Evolutionary conservation across 1,140 invertebrate genomes (phyloP).

Genomic region (Diorhabda sublineata): DNA sequence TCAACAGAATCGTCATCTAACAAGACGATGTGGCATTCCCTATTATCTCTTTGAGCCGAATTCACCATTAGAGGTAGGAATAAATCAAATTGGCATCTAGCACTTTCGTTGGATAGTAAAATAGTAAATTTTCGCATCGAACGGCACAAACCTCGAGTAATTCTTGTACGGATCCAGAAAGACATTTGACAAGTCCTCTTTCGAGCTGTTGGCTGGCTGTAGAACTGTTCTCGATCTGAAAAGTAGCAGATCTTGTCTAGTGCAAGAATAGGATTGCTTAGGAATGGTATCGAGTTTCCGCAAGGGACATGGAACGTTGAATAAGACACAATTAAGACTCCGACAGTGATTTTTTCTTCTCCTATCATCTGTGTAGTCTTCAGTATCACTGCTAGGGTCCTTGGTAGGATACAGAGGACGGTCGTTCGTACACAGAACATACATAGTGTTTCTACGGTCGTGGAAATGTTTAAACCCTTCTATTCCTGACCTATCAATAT

Average conservation of each 20-base stretch:
- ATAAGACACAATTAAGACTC: slow-evolving; percentile 75
- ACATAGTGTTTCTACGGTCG: no score
- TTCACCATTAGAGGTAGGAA: slow-evolving; percentile 96
- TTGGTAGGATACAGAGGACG: no score
- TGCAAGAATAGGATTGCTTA: slow-evolving; percentile 52
- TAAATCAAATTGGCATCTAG: slow-evolving; percentile 91
- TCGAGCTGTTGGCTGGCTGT: slow-evolving; percentile 5
- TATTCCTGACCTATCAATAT: no score
- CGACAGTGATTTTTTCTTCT: slow-evolving; percentile 49
- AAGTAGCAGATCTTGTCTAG: slow-evolving; percentile 49
- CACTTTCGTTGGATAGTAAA: slow-evolving; percentile 97
- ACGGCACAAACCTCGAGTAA: slow-evolving; percentile 94
- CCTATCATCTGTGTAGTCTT: no score
- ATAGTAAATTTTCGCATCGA: slow-evolving; percentile 92
- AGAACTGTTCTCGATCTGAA: slow-evolving; percentile 20
- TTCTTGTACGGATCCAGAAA: slow-evolving; percentile 86
- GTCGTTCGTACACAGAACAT: no score
- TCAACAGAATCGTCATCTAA: slow-evolving; percentile 95
- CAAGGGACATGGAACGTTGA: slow-evolving; percentile 56
- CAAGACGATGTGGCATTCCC: slow-evolving; percentile 80
- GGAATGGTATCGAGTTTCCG: slow-evolving; percentile 52
- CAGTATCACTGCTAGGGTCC: no score
- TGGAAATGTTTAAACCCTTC: no score
- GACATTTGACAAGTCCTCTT: slow-evolving; percentile 81
- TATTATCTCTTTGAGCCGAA: slow-evolving; percentile 84